A percentile compares a stretch with the other conserved stretches of the same genome.
These are phyloP conservation scores for Diarsia mendica DNA, from an alignment of 2,888 invertebrate species.

Conservation along the genomic window DNA sequence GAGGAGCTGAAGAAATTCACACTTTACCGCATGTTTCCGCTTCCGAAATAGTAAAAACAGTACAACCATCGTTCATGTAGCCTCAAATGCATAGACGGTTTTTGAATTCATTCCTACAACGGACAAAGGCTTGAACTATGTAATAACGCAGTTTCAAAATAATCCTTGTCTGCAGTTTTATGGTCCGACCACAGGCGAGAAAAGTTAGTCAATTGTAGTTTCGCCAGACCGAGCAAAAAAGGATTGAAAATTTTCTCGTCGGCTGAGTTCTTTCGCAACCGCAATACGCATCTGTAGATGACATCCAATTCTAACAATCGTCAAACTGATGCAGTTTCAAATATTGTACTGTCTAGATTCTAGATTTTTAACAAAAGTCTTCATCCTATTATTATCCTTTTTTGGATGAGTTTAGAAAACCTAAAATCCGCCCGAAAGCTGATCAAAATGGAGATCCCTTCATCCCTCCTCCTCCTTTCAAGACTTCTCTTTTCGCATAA, in stretches of 20 bases:
- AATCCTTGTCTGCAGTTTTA: slow-evolving; percentile 47
- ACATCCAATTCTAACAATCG: slow-evolving; percentile 23
- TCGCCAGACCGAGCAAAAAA: slow-evolving; percentile 50
- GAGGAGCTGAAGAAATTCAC: background rate
- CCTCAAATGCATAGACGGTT: slow-evolving; percentile 21
- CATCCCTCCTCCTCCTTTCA: too few relatives aligned
- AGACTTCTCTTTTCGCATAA: background rate
- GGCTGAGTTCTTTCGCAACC: slow-evolving; percentile 15
- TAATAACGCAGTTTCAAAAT: slow-evolving; percentile 50
- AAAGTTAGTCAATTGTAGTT: slow-evolving; percentile 58
- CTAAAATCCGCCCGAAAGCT: background rate
- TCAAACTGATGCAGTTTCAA: slow-evolving; percentile 8
- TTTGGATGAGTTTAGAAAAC: background rate
- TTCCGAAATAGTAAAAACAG: slow-evolving; percentile 7
- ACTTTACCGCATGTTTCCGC: background rate
- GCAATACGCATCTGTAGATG: slow-evolving; percentile 21
- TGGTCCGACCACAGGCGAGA: slow-evolving; percentile 44
- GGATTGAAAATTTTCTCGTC: slow-evolving; percentile 39
- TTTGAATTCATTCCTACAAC: slow-evolving; percentile 10
- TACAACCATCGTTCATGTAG: slow-evolving; percentile 3
- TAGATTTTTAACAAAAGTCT: background rate
- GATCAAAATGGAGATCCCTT: slow-evolving; percentile 4
- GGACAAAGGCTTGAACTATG: slow-evolving; percentile 8
- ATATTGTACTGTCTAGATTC: background rate
- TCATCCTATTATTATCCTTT: background rate